phyloP scores from a whole-genome alignment of 2,888 invertebrate genomes.

The Tanytarsus gracilentus region DNA sequence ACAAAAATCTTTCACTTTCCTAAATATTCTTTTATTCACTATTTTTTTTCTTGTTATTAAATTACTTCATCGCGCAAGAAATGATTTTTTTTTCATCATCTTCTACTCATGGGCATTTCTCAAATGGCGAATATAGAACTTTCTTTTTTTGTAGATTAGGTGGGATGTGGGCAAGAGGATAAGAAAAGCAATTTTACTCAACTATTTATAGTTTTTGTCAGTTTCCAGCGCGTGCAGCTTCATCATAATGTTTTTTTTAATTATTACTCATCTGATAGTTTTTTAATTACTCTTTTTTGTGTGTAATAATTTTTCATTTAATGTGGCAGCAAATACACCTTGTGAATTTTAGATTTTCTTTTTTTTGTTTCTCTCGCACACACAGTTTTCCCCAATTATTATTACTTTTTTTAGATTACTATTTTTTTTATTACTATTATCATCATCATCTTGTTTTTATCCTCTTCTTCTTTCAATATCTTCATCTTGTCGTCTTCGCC shows the following conservation, averaged over 20 bases:
- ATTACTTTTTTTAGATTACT: conserved; percentile 5
- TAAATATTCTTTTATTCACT: neutral
- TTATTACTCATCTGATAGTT: conserved; percentile 25
- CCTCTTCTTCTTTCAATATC: neutral
- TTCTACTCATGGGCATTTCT: neutral
- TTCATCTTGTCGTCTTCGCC: conserved; percentile 1
- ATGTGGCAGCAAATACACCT: conserved; percentile 15
- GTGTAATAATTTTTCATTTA: conserved; percentile 17
- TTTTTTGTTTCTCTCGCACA: neutral
- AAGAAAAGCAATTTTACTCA: conserved; percentile 8
- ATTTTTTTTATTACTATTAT: neutral
- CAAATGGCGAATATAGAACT: neutral
- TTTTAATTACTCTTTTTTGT: conserved; percentile 32
- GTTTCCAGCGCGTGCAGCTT: conserved; percentile 8
- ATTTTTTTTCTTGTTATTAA: no score
- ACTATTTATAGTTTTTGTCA: conserved; percentile 6
- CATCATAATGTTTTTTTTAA: conserved; percentile 2
- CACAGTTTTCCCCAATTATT: conserved; percentile 7
- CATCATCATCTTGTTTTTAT: no score
- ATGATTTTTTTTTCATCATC: neutral
- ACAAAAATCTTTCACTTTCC: no score
- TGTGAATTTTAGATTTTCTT: neutral
- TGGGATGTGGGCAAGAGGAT: conserved; percentile 12
- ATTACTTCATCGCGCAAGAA: no score
- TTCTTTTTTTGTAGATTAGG: no score